phyloP scores from a whole-genome alignment of 2,797 vertebrate species.

The Myiothlypis chrysogaster region DNA sequence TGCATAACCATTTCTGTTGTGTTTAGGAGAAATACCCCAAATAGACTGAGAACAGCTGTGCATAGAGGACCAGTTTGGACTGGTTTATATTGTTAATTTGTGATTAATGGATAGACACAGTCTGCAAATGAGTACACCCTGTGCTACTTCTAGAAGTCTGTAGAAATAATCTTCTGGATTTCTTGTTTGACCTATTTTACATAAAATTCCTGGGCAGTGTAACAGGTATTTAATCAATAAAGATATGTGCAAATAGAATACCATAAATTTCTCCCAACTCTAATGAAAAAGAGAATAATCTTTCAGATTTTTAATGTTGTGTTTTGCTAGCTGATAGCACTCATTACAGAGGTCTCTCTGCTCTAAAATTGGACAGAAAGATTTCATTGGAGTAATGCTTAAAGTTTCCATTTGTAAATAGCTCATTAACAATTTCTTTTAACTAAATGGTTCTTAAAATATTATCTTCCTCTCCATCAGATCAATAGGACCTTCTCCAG shows the following conservation, averaged over 20 bases:
- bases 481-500: not conserved
- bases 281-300: not conserved
- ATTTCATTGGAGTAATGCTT: not conserved
- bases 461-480: not conserved
- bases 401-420: not conserved
- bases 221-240: not conserved
- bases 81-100: not conserved
- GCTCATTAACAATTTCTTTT: not conserved
- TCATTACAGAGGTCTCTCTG: not conserved
- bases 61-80: not conserved
- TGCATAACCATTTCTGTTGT: not conserved
- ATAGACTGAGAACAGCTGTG: not conserved
- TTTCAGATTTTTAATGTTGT: not conserved
- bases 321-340: not conserved
- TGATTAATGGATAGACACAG: not conserved
- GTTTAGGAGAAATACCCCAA: not conserved
- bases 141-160: not conserved
- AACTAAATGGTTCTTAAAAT: not conserved
- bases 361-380: not conserved
- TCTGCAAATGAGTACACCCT: not conserved
- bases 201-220: not conserved
- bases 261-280: not conserved
- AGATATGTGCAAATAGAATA: not conserved
- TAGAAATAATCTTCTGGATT: not conserved
- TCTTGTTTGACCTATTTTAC: not conserved